Evolutionary conservation across 53 echinoderm and acorn worm species (phyloP).

Genomic region (Pentamera pediparva): DNA sequence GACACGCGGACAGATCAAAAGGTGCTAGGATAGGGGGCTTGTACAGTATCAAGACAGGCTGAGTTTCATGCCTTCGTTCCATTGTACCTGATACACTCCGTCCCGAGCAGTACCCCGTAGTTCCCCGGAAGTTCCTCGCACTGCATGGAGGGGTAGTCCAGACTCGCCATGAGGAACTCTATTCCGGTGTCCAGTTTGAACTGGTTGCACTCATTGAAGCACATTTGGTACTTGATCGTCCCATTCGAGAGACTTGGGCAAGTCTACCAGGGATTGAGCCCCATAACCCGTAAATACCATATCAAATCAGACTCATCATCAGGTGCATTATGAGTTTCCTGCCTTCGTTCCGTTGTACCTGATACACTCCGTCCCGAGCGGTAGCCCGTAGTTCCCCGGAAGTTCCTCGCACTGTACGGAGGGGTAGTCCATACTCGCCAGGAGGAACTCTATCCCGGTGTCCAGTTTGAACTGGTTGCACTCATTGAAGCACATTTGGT

Average conservation of each 20-base stretch:
- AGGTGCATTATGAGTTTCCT: too few species aligned
- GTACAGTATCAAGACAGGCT: too few species aligned
- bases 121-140: background rate
- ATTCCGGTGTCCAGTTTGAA: background rate
- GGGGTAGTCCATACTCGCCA: background rate
- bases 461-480: background rate
- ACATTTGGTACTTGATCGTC: background rate
- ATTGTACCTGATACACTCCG: background rate
- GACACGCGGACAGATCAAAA: too few species aligned
- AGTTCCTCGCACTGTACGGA: background rate
- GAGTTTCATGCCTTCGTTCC: too few species aligned
- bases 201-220: background rate
- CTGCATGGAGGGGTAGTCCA: background rate
- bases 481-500: background rate
- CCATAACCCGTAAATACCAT: too few species aligned
- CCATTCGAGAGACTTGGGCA: background rate
- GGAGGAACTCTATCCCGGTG: background rate
- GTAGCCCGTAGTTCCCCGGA: background rate
- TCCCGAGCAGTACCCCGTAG: background rate
- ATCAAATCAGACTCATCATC: too few species aligned
- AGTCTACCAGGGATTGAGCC: too few species aligned
- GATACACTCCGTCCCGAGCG: background rate
- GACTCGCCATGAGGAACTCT: slow-evolving; percentile 1
- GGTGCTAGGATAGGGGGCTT: too few species aligned
- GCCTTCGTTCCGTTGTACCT: too few species aligned